phyloP scores from a whole-genome alignment of 1,140 invertebrate species.

The Drosophila punjabiensis region DNA sequence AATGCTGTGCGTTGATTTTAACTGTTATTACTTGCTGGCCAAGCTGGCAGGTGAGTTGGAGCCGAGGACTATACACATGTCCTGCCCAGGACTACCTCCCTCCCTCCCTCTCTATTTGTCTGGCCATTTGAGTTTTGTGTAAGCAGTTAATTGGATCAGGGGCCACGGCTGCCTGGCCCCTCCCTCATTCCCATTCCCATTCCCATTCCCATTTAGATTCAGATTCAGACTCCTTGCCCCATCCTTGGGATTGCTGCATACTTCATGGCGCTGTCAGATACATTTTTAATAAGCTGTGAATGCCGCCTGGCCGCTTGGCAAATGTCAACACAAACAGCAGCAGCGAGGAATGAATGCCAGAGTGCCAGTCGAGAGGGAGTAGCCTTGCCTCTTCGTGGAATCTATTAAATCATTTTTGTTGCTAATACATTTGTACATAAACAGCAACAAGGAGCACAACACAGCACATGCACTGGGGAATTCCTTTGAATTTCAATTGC shows the following conservation, averaged over 20 bases:
- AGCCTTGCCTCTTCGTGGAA: slow-evolving; percentile 56
- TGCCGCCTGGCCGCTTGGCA: slow-evolving; percentile 36
- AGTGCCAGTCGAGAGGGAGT: not conserved
- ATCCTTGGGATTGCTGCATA: slow-evolving; percentile 64
- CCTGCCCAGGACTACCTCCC: slow-evolving; percentile 34
- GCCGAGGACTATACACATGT: slow-evolving; percentile 45
- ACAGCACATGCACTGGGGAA: slow-evolving; percentile 45
- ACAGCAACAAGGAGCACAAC: slow-evolving; percentile 26
- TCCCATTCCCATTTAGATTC: not conserved
- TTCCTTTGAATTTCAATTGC: slow-evolving; percentile 65
- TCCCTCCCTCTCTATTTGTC: slow-evolving; percentile 47
- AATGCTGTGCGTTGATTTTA: slow-evolving; percentile 78
- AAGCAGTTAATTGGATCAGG: slow-evolving; percentile 85
- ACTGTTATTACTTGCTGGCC: slow-evolving; percentile 68
- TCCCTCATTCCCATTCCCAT: not conserved
- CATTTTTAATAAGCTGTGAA: slow-evolving; percentile 78
- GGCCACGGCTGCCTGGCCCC: slow-evolving; percentile 21
- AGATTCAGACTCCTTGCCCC: slow-evolving; percentile 6
- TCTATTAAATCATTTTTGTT: slow-evolving; percentile 76
- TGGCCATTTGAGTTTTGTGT: slow-evolving; percentile 82
- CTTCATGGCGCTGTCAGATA: slow-evolving; percentile 66
- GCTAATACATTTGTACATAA: slow-evolving; percentile 66
- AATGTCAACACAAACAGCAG: slow-evolving; percentile 59
- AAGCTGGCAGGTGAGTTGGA: slow-evolving; percentile 9
- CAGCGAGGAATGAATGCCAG: slow-evolving; percentile 28